Conservation (phyloP, 2,888 invertebrate genomes). For the Trissonchulus sp. region DNA sequence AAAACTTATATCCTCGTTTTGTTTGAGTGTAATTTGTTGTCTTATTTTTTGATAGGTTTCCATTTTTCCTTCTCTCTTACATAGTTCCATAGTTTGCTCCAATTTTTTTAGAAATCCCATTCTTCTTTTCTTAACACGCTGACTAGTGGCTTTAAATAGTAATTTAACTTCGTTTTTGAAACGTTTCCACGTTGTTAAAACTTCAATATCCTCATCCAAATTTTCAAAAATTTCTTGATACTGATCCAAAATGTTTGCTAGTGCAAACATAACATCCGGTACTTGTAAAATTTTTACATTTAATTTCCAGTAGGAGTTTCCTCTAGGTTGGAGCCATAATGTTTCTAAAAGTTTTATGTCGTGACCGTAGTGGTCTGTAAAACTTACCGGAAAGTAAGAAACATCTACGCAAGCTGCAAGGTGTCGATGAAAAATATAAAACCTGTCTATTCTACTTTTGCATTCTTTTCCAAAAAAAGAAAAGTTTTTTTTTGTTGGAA, state of each 20-base stretch:
- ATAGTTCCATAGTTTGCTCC: too few relatives aligned
- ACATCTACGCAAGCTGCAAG: too few relatives aligned
- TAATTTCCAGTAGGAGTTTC: slow-evolving; percentile 25
- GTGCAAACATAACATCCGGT: not conserved
- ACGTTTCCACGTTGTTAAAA: not conserved
- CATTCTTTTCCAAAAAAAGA: too few relatives aligned
- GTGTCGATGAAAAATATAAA: not conserved
- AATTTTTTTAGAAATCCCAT: too few relatives aligned
- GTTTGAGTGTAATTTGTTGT: too few relatives aligned
- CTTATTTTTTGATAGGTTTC: too few relatives aligned
- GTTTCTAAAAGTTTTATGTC: not conserved
- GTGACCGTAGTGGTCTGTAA: not conserved
- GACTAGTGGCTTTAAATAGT: not conserved
- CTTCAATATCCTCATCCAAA: not conserved
- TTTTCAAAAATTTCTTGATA: not conserved
- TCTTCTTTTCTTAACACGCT: not conserved
- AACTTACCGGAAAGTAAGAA: not conserved
- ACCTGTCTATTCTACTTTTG: slow-evolving; percentile 20
- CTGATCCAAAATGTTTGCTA: not conserved
- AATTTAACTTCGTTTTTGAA: not conserved
- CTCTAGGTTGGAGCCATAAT: not conserved
- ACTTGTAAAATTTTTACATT: not conserved
- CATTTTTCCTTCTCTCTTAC: too few relatives aligned
- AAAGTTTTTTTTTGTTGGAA: slow-evolving; percentile 1
- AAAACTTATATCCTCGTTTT: not conserved